phyloP scores from a whole-genome alignment of 2,797 vertebrate species.

The Notoglanidium macrostoma region DNA sequence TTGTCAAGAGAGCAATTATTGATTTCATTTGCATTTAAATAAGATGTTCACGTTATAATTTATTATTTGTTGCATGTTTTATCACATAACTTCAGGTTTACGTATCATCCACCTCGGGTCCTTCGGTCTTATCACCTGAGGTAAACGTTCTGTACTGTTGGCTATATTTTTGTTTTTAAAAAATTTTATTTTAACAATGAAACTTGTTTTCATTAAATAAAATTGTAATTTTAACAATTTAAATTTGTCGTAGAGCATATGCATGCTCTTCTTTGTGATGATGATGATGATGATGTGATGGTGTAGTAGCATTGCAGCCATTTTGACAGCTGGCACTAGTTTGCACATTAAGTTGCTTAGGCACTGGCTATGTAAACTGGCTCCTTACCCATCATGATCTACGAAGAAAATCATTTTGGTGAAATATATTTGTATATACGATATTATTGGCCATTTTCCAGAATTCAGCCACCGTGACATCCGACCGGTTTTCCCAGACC shows the following conservation, averaged over 20 bases:
- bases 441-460: not conserved
- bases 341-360: not conserved
- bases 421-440: not conserved
- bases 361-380: not conserved
- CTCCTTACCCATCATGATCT: not conserved
- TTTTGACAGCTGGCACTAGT: not conserved
- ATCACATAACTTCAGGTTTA: not conserved
- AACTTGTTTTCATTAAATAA: no score
- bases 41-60: not conserved
- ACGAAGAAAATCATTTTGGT: not conserved
- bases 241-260: not conserved
- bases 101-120: no score
- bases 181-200: no score
- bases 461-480: no score
- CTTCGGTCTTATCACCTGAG: not conserved
- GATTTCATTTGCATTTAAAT: not conserved
- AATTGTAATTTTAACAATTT: not conserved
- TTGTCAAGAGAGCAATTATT: not conserved
- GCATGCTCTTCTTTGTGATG: not conserved
- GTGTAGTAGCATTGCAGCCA: not conserved
- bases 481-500: not conserved
- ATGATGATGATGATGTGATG: not conserved
- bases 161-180: no score
- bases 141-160: not conserved
- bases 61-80: not conserved